These are phyloP conservation scores for Drosophila murphyi DNA, from an alignment of 1,140 invertebrate species.

Conservation along the genomic window DNA sequence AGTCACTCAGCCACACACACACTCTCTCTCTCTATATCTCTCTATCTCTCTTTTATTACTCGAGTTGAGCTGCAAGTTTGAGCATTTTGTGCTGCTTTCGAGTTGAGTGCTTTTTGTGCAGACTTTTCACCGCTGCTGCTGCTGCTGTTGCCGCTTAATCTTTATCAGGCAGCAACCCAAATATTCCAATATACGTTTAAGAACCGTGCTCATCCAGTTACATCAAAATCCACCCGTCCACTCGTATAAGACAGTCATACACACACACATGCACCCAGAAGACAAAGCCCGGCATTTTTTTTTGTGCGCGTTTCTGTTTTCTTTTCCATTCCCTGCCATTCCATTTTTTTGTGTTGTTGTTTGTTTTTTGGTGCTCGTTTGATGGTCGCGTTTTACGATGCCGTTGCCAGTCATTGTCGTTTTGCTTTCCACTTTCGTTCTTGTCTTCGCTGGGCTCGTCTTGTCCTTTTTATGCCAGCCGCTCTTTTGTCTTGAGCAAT, in stretches of 20 bases:
- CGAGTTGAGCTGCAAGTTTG: constrained; percentile 12
- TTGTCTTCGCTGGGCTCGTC: background rate
- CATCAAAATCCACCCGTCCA: constrained; percentile 22
- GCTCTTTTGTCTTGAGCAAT: constrained; percentile 25
- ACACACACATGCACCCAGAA: background rate
- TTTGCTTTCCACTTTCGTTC: constrained; percentile 40
- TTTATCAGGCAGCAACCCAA: constrained; percentile 24
- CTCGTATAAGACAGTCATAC: background rate
- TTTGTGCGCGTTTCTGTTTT: constrained; percentile 26
- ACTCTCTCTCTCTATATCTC: background rate
- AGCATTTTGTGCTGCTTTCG: constrained; percentile 9
- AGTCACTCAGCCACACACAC: background rate
- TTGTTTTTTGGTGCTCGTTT: constrained; percentile 13
- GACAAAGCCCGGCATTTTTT: constrained; percentile 34
- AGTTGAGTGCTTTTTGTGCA: constrained; percentile 71
- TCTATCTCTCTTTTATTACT: background rate
- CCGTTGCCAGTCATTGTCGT: constrained; percentile 52
- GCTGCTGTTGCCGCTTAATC: constrained; percentile 12
- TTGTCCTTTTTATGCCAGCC: constrained; percentile 24
- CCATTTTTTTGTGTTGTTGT: constrained; percentile 10
- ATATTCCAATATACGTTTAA: constrained; percentile 26
- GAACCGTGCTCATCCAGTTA: constrained; percentile 25
- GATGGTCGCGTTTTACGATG: constrained; percentile 42
- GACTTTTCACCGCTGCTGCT: constrained; percentile 44
- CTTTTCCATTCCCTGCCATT: background rate